Evolutionary conservation across 2,113 vertebrate genomes (phyloP), one percentile per base, ranked within the genome.

Genomic region (Balaeniceps rex): DNA sequence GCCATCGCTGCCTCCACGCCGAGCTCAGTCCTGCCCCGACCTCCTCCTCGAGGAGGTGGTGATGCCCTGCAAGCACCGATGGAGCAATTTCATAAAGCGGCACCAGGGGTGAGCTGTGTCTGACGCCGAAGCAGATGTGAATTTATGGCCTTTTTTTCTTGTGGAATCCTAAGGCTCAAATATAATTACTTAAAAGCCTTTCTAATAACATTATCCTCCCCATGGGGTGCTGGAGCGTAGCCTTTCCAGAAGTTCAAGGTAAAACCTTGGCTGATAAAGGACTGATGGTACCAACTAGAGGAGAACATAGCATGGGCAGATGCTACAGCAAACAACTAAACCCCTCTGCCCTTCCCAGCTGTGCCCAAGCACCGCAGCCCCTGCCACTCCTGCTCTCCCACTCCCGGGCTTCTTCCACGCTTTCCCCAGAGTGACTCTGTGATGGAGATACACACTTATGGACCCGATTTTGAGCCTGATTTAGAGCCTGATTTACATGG

Each of bases 391-490:
- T 34, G 34, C 33, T 61, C 21, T 83, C 44, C 63, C 57, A 83
- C 0, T 1, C 29, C 42, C 2, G 2, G 44, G 17, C 42, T 63
- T 70, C 49, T 49, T 49, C 68, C 29, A 25, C 0, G 0, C 19
- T 69, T 76, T 74, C 14, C 55, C 70, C 80, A 2, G 14, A 72
- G 4, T 15, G 49, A 26, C 25, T 63, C 54, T 49, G 18, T 3
- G 2, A 9, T 9, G 52, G 26, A 7, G 21, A 40, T 17, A 26
- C 0, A 0, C 6, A 38, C 16, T 47, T 57, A 49, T 0, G 1
- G 51, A 40, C 13, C 38, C 63, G 40, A 51, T 47, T 44, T 18
- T 54, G 34, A 81, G 8, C 19, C 10, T 7, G 3, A 11, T 74
- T 34, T 40, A 5, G 34, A 81, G 8, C 19, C 10, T 7, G 3